Percentiles rank a stretch among this genome's conserved stretches.
Conservation (phyloP, 2,797 vertebrate genomes). For the Brachyalestes nurse region DNA sequence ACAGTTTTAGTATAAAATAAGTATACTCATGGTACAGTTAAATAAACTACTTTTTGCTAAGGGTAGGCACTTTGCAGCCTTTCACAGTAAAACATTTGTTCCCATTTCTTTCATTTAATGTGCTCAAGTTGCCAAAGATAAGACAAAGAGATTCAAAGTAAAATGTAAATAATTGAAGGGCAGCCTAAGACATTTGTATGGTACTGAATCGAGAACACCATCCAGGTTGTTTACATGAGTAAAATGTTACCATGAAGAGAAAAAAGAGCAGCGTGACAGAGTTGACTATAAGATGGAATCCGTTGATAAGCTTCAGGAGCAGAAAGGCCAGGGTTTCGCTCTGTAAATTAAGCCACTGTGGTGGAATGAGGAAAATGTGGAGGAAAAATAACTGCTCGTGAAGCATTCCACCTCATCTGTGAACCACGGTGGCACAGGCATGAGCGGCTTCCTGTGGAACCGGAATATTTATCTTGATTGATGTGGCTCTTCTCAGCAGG, state of each 20-base stretch:
- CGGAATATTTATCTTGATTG: not conserved
- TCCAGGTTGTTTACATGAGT: too few species aligned
- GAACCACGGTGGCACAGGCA: not conserved
- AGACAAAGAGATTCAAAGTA: too few species aligned
- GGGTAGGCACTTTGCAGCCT: too few species aligned
- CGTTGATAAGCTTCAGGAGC: not conserved
- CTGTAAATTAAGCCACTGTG: not conserved
- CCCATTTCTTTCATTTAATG: too few species aligned
- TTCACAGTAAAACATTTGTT: too few species aligned
- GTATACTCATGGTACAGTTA: too few species aligned
- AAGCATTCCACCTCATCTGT: not conserved
- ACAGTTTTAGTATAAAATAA: too few species aligned
- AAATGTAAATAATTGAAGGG: too few species aligned
- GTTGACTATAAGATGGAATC: not conserved
- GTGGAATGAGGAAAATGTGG: not conserved
- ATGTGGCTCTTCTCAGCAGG: not conserved
- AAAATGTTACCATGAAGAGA: not conserved
- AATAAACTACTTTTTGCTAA: too few species aligned
- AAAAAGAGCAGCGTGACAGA: not conserved
- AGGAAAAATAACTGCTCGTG: not conserved
- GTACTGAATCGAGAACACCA: too few species aligned
- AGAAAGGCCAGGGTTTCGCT: not conserved
- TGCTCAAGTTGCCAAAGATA: too few species aligned
- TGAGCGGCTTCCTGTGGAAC: conserved; percentile 3
- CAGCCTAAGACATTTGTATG: too few species aligned